These are phyloP conservation scores for Heliocidaris erythrogramma DNA, from an alignment of 35 echinoderm and acorn worm species.

Conservation along the genomic window DNA sequence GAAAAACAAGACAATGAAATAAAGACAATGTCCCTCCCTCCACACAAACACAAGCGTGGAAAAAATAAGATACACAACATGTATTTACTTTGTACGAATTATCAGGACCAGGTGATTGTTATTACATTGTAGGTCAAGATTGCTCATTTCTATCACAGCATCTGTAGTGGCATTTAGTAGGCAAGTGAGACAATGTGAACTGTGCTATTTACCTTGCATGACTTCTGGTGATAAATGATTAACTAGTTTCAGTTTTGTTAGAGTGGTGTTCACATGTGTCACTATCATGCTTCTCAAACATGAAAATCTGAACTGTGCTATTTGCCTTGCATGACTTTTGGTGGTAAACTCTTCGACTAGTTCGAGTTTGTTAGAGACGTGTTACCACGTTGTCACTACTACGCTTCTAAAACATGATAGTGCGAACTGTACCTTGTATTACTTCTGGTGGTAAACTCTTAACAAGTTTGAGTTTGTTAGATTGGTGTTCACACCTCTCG, in stretches of 20 bases:
- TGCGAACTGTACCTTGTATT: neutral
- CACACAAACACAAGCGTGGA: too few relatives aligned
- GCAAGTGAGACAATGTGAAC: too few relatives aligned
- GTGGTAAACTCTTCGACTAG: neutral
- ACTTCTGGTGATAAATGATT: neutral
- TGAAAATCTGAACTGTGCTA: neutral
- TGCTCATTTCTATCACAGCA: too few relatives aligned
- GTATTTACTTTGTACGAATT: too few relatives aligned
- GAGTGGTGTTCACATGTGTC: neutral
- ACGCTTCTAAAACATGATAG: neutral
- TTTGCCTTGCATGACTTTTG: neutral
- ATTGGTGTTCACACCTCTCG: slow-evolving; percentile 32
- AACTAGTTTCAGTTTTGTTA: neutral
- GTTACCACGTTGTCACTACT: neutral
- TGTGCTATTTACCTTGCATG: neutral
- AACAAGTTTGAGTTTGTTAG: neutral
- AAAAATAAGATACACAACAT: too few relatives aligned
- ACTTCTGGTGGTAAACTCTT: slow-evolving; percentile 38
- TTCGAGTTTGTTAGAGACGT: neutral
- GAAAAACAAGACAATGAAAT: too few relatives aligned
- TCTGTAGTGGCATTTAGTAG: too few relatives aligned
- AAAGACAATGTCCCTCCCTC: too few relatives aligned
- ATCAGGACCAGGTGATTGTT: too few relatives aligned
- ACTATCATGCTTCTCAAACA: too few relatives aligned
- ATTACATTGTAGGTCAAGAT: too few relatives aligned